Percentiles rank a stretch among this genome's conserved stretches.
These are phyloP conservation scores for Linnaemya vulpina DNA, from an alignment of 2,888 invertebrate species.

Conservation along the genomic window DNA sequence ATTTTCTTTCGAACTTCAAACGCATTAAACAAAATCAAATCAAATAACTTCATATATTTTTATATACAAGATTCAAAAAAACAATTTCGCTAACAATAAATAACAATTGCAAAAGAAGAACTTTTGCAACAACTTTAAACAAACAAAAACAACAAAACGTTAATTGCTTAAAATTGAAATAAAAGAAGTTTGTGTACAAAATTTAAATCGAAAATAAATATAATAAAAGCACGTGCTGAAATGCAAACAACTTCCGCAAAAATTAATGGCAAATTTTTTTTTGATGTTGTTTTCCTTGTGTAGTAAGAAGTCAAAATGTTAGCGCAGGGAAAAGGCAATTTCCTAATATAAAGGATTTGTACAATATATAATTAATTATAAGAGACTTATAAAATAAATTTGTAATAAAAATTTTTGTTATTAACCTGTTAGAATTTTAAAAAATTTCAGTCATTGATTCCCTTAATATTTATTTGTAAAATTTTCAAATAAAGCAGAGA, in stretches of 20 bases:
- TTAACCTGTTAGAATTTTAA: too few relatives aligned
- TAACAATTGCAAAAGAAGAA: conserved; percentile 6
- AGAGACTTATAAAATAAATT: too few relatives aligned
- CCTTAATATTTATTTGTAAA: too few relatives aligned
- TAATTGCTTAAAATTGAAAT: conserved; percentile 15
- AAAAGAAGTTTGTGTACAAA: conserved; percentile 28
- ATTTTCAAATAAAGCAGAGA: too few relatives aligned
- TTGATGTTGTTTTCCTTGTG: not conserved
- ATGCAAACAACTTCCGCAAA: conserved; percentile 65
- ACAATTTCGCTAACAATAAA: conserved; percentile 15
- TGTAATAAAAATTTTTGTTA: too few relatives aligned
- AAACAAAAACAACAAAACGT: not conserved
- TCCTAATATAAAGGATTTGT: not conserved
- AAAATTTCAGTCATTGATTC: too few relatives aligned
- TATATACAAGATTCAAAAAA: conserved; percentile 4
- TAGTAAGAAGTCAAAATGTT: conserved; percentile 6
- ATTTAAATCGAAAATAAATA: conserved; percentile 29
- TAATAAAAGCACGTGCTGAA: conserved; percentile 68
- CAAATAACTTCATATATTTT: conserved; percentile 54
- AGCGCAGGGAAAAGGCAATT: not conserved
- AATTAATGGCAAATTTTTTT: conserved; percentile 36
- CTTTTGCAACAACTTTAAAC: conserved; percentile 2
- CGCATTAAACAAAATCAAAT: conserved; percentile 28
- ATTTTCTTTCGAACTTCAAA: conserved; percentile 49
- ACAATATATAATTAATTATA: too few relatives aligned